Evolutionary conservation across 1,140 invertebrate species (phyloP), one percentile per base, ranked within the genome.

Genomic region (Drosophila serrata): DNA sequence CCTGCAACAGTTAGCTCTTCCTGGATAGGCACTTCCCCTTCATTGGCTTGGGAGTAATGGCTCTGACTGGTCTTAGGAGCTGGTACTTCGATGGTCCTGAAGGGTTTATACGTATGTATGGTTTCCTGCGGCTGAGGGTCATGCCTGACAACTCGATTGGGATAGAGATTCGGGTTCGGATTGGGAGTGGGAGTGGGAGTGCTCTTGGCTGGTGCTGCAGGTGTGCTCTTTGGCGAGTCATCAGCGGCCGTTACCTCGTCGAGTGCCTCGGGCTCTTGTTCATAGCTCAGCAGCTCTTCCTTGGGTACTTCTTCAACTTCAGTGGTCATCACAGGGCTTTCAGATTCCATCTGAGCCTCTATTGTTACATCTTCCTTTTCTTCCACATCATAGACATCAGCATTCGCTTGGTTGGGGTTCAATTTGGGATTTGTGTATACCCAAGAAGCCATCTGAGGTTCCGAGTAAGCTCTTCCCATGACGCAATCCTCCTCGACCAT

Each of bases 51-150:
- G 4, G 22, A 24, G 4, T 4, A 8, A 12, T 35, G 40, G 11
- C 13, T 45, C 6, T n/a, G 19, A 12, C 11, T 40, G 7, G 49
- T 22, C 45, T 45, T 6, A 0, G 29, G 9, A 1, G 0, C 12
- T 1, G 77, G 78, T 7, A 80, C 63, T 13, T 75, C 46, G 13
- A 81, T 75, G 6, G 55, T 76, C 35, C 9, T 56, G 9, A 81
- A 81, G 8, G 78, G 78, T 4, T 24, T 69, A 12, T 81, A 75
- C 1, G 33, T 27, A 9, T 48, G 51, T 13, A 79, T 56, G 3
- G 15, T 4, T 27, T 76, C 61, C 8, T 24, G 22, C 6, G 35
- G n/a, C 7, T 35, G 17, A n/a, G 13, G 6, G 0, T 15, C n/a
- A 24, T n/a, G 51, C 0, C 11, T 29, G 15, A 8, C 35, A 15